Evolutionary conservation across 1,140 invertebrate species (phyloP), one percentile per base, ranked within the genome.

Genomic region (Saccostrea echinata): DNA sequence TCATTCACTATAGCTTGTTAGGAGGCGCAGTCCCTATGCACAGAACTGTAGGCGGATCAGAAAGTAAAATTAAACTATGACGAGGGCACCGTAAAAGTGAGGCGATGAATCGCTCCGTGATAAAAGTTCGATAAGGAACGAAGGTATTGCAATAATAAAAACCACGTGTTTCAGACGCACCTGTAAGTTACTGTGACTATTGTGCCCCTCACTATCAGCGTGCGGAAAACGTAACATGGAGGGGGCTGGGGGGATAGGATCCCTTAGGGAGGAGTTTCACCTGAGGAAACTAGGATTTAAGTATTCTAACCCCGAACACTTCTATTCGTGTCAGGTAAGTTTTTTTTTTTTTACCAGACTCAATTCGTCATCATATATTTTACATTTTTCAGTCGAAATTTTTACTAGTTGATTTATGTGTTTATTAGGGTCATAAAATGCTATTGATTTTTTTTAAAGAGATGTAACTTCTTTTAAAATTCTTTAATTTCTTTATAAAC

Each of bases 271-370:
- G 18, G 86, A 87, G 53, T 87, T 87, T 68, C 35, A 27, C 13
- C 9, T 87, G 33, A 51, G 57, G 27, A 84, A 87, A 24, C 51
- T 87, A 21, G 55, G 81, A 27, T 84, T 87, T 84, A 30, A 43
- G 2, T 83, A 80, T 51, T 27, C 35, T 8, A 84, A 87, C 1
- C 86, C 86, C 27, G 81, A 61, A 24, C 55, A 43, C 18, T 83
- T 87, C 43, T 84, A 64, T 3, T 68, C 80, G 24, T 84, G 86
- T 30, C 86, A 87, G 61, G 86, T 87, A 87, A 35, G 86, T 68
- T 33, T 24, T n/a, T 16, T 30, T 51, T 21, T 85, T 8, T 30
- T 64, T 6, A 11, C 21, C 9, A 35, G 8, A 33, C n/a, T 43
- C 18, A 30, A 30, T 27, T 24, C n/a, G n/a, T n/a, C n/a, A n/a